phyloP scores from a whole-genome alignment of 92 coral and sea anemone genomes.

The Umimayanthus kanabou region DNA sequence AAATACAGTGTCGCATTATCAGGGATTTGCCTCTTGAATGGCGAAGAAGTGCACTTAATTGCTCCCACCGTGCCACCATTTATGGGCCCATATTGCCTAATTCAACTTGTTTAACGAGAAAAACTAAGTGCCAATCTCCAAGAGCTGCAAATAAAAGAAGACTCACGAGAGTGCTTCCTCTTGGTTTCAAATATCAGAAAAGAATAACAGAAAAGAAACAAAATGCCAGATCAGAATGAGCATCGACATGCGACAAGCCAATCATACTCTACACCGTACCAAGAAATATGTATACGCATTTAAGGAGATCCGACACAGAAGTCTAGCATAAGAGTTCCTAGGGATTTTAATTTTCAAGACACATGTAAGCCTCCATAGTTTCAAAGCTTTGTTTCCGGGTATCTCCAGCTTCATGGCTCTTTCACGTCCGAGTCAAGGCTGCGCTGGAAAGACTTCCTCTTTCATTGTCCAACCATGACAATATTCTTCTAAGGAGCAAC shows the following conservation, averaged over 20 bases:
- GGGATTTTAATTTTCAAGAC: conserved; percentile 38
- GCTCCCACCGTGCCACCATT: conserved; percentile 12
- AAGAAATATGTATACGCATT: too few species aligned
- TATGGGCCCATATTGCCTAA: not conserved
- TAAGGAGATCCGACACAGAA: too few species aligned
- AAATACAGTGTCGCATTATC: not conserved
- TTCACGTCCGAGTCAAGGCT: conserved; percentile 45
- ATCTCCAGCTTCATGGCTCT: conserved; percentile 32
- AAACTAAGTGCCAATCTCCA: not conserved
- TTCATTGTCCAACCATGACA: conserved; percentile 39
- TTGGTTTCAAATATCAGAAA: too few species aligned
- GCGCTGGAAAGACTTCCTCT: conserved; percentile 2
- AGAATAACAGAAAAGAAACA: too few species aligned
- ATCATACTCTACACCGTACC: too few species aligned
- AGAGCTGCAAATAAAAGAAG: too few species aligned
- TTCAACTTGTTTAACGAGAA: not conserved
- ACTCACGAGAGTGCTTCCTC: too few species aligned
- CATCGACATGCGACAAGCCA: too few species aligned
- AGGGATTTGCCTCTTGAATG: not conserved
- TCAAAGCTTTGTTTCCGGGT: conserved; percentile 40
- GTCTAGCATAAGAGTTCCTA: too few species aligned
- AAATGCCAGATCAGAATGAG: too few species aligned
- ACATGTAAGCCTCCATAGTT: conserved; percentile 35
- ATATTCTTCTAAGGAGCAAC: conserved; percentile 33
- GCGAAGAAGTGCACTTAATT: conserved; percentile 24